Percentiles rank a stretch among this genome's conserved stretches.
phyloP scores from a whole-genome alignment of 2,888 invertebrate genomes.

The Gymnoscelis rufifasciata region DNA sequence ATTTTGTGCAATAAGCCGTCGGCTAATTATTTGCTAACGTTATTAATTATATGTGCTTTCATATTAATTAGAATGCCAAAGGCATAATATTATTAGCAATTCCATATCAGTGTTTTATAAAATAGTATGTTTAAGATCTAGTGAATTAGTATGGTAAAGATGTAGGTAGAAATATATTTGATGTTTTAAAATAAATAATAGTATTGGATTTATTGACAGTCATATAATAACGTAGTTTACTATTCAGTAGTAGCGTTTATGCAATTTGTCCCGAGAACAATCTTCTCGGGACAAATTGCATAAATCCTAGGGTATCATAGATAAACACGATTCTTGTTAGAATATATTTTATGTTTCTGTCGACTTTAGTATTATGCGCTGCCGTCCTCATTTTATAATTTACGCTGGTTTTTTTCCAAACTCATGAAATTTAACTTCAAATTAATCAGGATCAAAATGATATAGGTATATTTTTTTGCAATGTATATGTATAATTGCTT shows the following conservation, averaged over 20 bases:
- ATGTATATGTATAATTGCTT: neutral
- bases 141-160: too few relatives aligned
- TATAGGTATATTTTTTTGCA: neutral
- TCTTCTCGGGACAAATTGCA: too few relatives aligned
- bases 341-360: neutral
- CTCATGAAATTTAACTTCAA: too few relatives aligned
- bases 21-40: too few relatives aligned
- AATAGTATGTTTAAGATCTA: neutral
- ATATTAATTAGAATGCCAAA: conserved; percentile 41
- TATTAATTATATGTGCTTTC: too few relatives aligned
- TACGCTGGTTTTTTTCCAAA: neutral
- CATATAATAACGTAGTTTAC: neutral
- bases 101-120: conserved; percentile 48
- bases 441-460: too few relatives aligned
- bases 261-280: too few relatives aligned
- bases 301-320: too few relatives aligned
- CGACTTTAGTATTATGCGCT: neutral
- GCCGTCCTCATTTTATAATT: conserved; percentile 4
- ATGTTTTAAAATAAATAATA: neutral
- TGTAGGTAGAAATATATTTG: neutral
- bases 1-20: too few relatives aligned
- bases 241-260: too few relatives aligned
- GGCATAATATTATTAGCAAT: conserved; percentile 41
- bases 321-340: neutral
- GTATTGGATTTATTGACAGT: too few relatives aligned